Base-by-base conservation (phyloP, 1,140 invertebrate genomes). In the Halesus radiatus region DNA sequence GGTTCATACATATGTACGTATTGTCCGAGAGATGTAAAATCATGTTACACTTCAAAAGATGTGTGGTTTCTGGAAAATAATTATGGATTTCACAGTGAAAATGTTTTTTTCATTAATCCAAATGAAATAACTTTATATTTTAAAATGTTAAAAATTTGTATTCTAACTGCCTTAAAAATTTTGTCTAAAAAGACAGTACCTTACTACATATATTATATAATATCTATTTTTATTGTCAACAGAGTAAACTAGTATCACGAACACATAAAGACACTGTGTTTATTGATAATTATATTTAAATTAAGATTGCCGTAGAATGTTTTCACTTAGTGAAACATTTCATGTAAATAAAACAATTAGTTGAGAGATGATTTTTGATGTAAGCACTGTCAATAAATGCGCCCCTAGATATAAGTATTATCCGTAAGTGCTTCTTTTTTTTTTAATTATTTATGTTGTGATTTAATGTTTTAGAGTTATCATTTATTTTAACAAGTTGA, bases 361-460 rank as follows among this genome's bases (percentile, higher is more conserved):
- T 68, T 68, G 64, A 68, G 64, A 68, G 16, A 68, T 16, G 20
- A 45, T 18, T 3, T 1, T 26, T 37, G 32, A 32, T 26, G 26
- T 68, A 50, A n/a, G 23, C 29, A 64, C 62, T 66, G 29, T 68
- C 58, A 23, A 32, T 22, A 60, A 60, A 60, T 56, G 56, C 23
- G 56, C 56, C 23, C 10, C 10, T 60, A 13, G 23, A 60, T 68
- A 60, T 68, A 68, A 68, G 64, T 68, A 50, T 52, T 37, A 37
- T 37, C 32, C 32, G 3, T 72, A 72, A 72, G 68, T 52, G 68
- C 68, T 72, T 70, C 37, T 70, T 72, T 53, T 70, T 72, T 53
- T 72, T 72, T 45, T 8, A 45, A 72, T 72, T 72, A 72, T 72
- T 72, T 72, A 72, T 72, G 68, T 72, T 72, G 68, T 72, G 50